These are phyloP conservation scores for Eptatretus burgeri DNA, from an alignment of 2,113 vertebrate genomes.

Conservation along the genomic window DNA sequence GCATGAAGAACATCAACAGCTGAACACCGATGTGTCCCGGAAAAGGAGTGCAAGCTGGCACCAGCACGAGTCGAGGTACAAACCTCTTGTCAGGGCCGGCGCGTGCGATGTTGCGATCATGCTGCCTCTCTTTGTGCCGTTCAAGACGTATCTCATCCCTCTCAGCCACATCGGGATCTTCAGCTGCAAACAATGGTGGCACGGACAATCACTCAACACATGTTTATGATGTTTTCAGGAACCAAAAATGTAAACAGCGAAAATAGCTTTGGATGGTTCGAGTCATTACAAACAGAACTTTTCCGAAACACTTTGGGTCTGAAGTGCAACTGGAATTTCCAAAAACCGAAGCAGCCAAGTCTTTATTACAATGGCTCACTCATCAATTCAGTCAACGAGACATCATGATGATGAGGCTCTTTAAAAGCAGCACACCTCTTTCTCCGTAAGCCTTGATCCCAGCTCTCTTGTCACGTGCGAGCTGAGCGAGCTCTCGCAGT, in stretches of 20 bases:
- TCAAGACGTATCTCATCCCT: conserved; percentile 75
- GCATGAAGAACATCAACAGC: conserved; percentile 5
- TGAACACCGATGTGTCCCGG: conserved; percentile 9
- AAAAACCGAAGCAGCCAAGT: no score
- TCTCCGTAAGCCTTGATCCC: conserved; percentile 79
- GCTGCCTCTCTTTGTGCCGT: conserved; percentile 62
- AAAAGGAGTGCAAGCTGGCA: conserved; percentile 2
- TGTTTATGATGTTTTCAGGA: no score
- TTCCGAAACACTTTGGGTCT: no score
- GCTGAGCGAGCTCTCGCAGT: conserved; percentile 72
- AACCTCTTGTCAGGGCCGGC: conserved; percentile 87
- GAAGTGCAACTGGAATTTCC: no score
- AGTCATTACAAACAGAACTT: no score
- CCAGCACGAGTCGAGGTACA: no score
- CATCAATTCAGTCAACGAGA: no score
- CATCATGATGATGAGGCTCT: no score
- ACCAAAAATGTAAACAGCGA: no score
- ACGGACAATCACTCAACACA: no score
- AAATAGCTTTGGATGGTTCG: no score
- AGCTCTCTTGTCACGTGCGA: conserved; percentile 70
- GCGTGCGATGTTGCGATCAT: conserved; percentile 66
- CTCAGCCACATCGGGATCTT: conserved; percentile 57
- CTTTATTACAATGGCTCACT: no score
- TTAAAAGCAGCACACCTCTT: conserved; percentile 26
- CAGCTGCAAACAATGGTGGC: conserved; percentile 15